A percentile compares a stretch with the other conserved stretches of the same genome.
Evolutionary conservation across 2,797 vertebrate genomes (phyloP).

Genomic region (Sternarchorhynchus goeldii): DNA sequence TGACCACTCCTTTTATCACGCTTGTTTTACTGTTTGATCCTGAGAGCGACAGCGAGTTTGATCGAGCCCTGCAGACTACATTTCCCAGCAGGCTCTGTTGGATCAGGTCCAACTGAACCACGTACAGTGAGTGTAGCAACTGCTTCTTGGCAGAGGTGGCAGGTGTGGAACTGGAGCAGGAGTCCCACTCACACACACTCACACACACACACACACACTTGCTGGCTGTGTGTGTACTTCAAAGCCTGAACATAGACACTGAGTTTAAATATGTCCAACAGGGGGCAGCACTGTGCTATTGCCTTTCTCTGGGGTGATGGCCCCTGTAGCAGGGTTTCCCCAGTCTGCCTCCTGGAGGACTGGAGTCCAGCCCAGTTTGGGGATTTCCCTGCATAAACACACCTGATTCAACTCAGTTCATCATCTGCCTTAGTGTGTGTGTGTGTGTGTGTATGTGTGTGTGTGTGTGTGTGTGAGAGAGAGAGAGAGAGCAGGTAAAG

Average conservation of each 20-base stretch:
- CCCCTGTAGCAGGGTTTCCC: too few relatives aligned
- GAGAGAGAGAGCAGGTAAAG: too few relatives aligned
- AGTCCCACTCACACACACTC: conserved; percentile 17
- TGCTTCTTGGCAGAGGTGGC: background rate
- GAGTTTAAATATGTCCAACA: background rate
- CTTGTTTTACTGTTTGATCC: background rate
- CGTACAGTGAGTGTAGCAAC: background rate
- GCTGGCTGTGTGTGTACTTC: conserved; percentile 4
- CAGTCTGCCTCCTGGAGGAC: too few relatives aligned
- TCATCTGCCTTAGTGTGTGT: too few relatives aligned
- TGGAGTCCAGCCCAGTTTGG: too few relatives aligned
- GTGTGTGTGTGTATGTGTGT: too few relatives aligned
- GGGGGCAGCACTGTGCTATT: conserved; percentile 17
- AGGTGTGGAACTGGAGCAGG: background rate
- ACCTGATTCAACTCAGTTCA: too few relatives aligned
- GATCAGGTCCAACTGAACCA: conserved; percentile 1
- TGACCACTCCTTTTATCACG: background rate
- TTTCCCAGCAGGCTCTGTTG: conserved; percentile 37
- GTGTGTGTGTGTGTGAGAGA: too few relatives aligned
- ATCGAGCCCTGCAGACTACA: background rate
- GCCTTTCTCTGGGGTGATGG: conserved; percentile 1
- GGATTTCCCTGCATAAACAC: too few relatives aligned
- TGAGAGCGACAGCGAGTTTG: background rate
- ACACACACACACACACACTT: background rate
- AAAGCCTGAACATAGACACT: conserved; percentile 16